phyloP scores from a whole-genome alignment of 1,140 invertebrate species.

The Leptinotarsa undecemlineata region DNA sequence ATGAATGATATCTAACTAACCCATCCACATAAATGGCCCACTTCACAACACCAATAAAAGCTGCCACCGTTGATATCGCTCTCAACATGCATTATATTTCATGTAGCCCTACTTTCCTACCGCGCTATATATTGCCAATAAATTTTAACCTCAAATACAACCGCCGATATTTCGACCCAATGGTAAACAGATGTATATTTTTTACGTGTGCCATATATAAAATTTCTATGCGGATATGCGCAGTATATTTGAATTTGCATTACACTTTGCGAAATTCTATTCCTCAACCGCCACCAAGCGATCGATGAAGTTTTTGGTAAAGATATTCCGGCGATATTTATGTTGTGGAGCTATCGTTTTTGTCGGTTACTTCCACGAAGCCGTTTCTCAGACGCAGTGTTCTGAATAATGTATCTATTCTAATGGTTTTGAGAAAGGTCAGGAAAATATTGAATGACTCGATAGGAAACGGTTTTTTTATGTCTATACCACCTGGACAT shows the following conservation, averaged over 20 bases:
- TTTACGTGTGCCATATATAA: background rate
- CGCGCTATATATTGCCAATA: no score
- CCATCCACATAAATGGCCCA: no score
- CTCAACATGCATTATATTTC: no score
- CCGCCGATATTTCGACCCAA: no score
- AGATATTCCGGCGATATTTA: background rate
- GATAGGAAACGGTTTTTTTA: no score
- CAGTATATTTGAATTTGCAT: conserved; percentile 1
- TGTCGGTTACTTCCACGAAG: background rate
- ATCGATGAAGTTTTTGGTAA: background rate
- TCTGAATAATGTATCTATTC: background rate
- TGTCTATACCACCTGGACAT: no score
- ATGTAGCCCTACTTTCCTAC: no score
- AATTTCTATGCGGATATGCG: background rate
- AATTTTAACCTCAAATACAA: no score
- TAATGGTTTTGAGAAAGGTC: background rate
- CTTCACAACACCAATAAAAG: no score
- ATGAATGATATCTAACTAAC: no score
- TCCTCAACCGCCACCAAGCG: background rate
- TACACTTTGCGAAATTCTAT: background rate
- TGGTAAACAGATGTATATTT: no score
- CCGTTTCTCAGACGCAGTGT: background rate
- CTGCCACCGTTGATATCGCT: no score
- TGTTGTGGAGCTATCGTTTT: background rate
- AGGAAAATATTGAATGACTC: background rate